Conservation (phyloP, 2,888 invertebrate species). For the Philereme vetulata region DNA sequence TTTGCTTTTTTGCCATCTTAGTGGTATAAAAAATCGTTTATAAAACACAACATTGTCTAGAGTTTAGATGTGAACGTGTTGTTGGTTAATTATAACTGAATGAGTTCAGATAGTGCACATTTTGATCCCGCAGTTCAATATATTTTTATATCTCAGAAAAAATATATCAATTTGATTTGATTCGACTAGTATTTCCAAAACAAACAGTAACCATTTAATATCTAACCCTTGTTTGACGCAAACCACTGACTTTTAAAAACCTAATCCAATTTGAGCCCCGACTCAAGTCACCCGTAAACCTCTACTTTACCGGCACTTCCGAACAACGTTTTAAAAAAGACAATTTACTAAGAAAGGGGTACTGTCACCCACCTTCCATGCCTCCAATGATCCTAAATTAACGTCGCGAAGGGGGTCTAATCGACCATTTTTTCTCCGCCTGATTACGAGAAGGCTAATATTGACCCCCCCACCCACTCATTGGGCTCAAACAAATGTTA, state of each 20-base stretch:
- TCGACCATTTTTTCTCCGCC: slow-evolving; percentile 82
- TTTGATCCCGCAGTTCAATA: no score
- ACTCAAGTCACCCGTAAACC: slow-evolving; percentile 51
- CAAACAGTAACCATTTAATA: slow-evolving; percentile 13
- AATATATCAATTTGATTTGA: no score
- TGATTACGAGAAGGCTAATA: slow-evolving; percentile 83
- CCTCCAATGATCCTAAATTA: slow-evolving; percentile 81
- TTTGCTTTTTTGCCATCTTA: no score
- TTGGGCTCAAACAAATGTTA: slow-evolving; percentile 80
- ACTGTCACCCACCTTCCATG: slow-evolving; percentile 44
- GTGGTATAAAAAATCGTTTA: no score
- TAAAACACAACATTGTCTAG: no score
- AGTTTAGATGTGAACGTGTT: no score
- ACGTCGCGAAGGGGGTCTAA: slow-evolving; percentile 75
- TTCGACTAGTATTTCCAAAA: neutral
- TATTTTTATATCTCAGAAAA: no score
- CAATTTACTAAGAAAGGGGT: slow-evolving; percentile 52
- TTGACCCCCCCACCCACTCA: slow-evolving; percentile 73
- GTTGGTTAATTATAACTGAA: no score
- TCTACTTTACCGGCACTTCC: slow-evolving; percentile 59
- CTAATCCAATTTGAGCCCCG: slow-evolving; percentile 35
- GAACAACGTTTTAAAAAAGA: slow-evolving; percentile 64
- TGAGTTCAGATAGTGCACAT: no score
- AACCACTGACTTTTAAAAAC: slow-evolving; percentile 27
- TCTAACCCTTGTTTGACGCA: slow-evolving; percentile 20